Conservation (phyloP, 2,797 vertebrate species). For the Lophotriccus pileatus region DNA sequence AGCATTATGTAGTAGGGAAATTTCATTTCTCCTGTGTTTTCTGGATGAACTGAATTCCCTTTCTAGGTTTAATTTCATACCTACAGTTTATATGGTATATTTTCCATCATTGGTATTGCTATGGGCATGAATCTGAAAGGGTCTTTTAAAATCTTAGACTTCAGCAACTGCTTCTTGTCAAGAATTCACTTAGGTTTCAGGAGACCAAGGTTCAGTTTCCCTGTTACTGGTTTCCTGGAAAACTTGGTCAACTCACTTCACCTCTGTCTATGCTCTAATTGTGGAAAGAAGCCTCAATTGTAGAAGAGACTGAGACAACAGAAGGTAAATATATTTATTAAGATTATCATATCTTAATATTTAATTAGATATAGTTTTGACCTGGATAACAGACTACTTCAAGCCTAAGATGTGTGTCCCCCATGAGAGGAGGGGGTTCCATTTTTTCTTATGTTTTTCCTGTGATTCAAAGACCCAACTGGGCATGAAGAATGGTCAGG, state of each 20-base stretch:
- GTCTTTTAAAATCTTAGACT: not conserved
- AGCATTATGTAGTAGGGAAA: not conserved
- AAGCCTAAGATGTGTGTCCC: not conserved
- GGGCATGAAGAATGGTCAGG: not conserved
- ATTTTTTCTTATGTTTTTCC: not conserved
- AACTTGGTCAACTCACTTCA: not conserved
- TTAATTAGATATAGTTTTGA: not conserved
- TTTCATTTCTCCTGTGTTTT: not conserved
- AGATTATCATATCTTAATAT: not conserved
- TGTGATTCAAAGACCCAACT: not conserved
- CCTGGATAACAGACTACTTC: not conserved
- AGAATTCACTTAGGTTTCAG: not conserved
- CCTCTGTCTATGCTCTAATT: not conserved
- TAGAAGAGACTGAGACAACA: not conserved
- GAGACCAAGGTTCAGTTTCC: not conserved
- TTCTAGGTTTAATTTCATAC: not conserved
- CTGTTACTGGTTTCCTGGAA: not conserved
- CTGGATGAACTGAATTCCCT: not conserved
- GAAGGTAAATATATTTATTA: not conserved
- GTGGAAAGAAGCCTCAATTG: not conserved
- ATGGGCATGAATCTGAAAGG: not conserved
- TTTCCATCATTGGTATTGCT: not conserved
- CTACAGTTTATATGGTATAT: not conserved
- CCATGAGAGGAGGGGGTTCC: rapidly evolving
- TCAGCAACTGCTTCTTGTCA: not conserved